These are phyloP conservation scores for Salticus scenicus DNA, from an alignment of 2,888 invertebrate genomes.

Conservation along the genomic window DNA sequence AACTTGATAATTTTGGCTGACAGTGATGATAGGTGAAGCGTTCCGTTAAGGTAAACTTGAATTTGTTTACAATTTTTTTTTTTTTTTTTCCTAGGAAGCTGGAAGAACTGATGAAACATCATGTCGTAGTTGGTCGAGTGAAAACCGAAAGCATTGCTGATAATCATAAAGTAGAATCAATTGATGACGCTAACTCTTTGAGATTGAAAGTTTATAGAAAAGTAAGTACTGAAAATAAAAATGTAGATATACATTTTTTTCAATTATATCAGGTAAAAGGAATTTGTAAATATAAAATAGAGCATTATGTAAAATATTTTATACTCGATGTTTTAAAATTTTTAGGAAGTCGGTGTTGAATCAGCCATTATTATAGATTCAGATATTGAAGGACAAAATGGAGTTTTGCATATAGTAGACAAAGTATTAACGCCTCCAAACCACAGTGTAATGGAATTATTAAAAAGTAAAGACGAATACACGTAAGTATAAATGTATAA, in stretches of 20 bases:
- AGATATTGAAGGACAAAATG: conserved; percentile 77
- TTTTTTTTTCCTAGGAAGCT: too few relatives aligned
- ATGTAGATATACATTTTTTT: too few relatives aligned
- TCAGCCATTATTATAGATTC: conserved; percentile 76
- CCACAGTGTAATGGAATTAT: conserved; percentile 75
- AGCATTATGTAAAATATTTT: too few relatives aligned
- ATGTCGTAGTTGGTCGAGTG: conserved; percentile 76
- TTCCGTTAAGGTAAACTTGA: too few relatives aligned
- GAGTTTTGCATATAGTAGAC: conserved; percentile 78
- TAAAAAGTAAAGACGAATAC: conserved; percentile 76
- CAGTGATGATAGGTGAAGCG: too few relatives aligned
- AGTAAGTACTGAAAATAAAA: conserved; percentile 73
- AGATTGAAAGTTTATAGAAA: conserved; percentile 77
- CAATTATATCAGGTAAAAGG: too few relatives aligned
- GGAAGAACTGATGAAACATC: conserved; percentile 76
- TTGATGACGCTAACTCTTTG: conserved; percentile 76
- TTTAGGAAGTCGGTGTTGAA: conserved; percentile 77
- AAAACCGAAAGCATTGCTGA: conserved; percentile 76
- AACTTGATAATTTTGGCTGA: too few relatives aligned
- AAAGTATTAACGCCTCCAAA: conserved; percentile 77
- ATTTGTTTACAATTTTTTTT: too few relatives aligned
- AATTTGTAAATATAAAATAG: too few relatives aligned
- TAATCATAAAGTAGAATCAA: conserved; percentile 76
- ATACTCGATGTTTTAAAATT: background rate
- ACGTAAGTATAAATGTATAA: conserved; percentile 74